Base-by-base conservation (phyloP, 2,113 vertebrate species). In the Platysteira castanea region DNA sequence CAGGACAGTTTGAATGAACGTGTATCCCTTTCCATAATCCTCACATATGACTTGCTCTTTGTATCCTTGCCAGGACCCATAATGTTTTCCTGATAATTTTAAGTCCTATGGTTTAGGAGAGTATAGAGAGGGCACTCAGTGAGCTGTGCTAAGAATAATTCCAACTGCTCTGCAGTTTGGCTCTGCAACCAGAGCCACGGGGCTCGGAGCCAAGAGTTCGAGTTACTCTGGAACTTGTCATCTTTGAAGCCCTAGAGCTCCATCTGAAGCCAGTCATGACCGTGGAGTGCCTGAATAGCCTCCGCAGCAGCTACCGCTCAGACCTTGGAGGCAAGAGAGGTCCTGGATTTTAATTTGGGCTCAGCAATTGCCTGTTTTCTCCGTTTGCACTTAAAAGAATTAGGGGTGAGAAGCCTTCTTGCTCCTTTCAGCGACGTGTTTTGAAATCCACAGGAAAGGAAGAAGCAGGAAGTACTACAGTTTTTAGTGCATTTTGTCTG, bases 61-160 rank as follows among this genome's bases (percentile, higher is more conserved):
- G 73, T 90, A 42, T 54, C 79, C 3, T 2, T 89, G 95, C 92
- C 95, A 94, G 71, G 71, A 64, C 86, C 92, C 41, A 7, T 87
- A 80, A 89, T 81, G 84, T 97, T 91, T 91, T 89, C 70, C 74
- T 90, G 88, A 94, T 94, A 90, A 93, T 88, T 95, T 44, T 52
- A 83, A 92, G 65, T 60, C 83, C 74, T 90, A 78, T 87, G 84
- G 83, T 96, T 96, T 89, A 95, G 76, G 73, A 53, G 88, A 81
- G 56, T 78, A 33, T 63, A 59, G 95, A 95, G 93, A 95, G 95
- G 95, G 90, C 93, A 95, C 73, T 95, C 33, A 21, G 49, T 87
- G 90, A 94, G 80, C 86, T 95, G 95, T 79, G 93, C 95, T 97
- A 97, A 96, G 96, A 96, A 96, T 96, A 97, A 96, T 95, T 94